These are phyloP conservation scores for Ochropleura plecta DNA, from an alignment of 2,888 invertebrate species.

Conservation along the genomic window DNA sequence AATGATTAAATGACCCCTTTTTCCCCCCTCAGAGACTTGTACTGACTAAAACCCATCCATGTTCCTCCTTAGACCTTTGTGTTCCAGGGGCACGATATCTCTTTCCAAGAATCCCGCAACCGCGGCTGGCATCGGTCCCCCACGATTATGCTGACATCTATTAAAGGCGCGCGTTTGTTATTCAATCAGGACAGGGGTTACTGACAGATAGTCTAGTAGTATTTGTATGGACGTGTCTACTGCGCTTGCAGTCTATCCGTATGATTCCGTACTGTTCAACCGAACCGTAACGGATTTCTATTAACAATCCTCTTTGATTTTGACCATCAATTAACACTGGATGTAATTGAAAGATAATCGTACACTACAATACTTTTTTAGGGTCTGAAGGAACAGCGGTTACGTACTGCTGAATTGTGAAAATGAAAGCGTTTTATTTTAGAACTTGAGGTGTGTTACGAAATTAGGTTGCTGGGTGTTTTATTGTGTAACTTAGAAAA, in stretches of 20 bases:
- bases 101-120: too few species aligned
- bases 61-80: too few species aligned
- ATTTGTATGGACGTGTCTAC: neutral
- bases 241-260: neutral
- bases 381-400: neutral
- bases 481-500: constrained; percentile 12
- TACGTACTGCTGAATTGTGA: neutral
- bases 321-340: neutral
- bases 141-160: too few species aligned
- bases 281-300: neutral
- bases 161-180: too few species aligned
- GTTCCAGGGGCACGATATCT: too few species aligned
- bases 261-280: neutral
- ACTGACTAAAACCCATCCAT: too few species aligned
- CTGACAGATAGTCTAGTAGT: neutral
- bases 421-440: neutral
- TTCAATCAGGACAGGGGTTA: neutral
- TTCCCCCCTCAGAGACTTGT: too few species aligned
- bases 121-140: too few species aligned
- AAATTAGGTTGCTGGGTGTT: neutral
- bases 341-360: neutral
- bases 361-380: neutral
- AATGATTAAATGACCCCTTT: too few species aligned
- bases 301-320: neutral
- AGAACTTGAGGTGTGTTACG: neutral